Evolutionary conservation across 2,797 vertebrate species (phyloP), one percentile per base, ranked within the genome.

Genomic region (Craterocephalus amniculus): DNA sequence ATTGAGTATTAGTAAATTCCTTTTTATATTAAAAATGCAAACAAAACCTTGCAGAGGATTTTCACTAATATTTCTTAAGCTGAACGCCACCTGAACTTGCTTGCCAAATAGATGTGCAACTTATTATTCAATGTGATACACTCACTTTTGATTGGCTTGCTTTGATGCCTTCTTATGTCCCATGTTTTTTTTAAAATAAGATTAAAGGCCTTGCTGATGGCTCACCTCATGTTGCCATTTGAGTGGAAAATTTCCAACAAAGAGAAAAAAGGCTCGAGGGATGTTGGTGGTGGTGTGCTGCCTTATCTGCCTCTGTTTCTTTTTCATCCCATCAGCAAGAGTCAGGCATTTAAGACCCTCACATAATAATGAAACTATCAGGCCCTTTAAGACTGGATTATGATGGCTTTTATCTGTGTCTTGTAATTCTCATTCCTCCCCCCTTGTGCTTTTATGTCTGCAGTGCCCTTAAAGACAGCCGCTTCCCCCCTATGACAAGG

Each of bases 401-500:
- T 11, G 9, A 11, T 14, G 4, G 24, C 12, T 24, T 1, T 24
- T 65, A 56, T 54, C 31, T 61, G 13, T 51, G 16, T 64, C 36
- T 63, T 68, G 12, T 65, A 68, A 79, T 36, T 10, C 31, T 2
- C 0, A 58, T 73, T 59, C 59, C 56, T 2, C 20, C 20, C 45
- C n/a, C 18, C 74, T 31, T 88, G 63, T 80, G 68, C 57, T 67
- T 73, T 40, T 88, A 11, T 92, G 86, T 87, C 88, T 70, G 54
- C 95, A 99, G 98, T 99, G 98, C 98, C 97, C 98, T 99, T 99
- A 99, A 99, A 97, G 98, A 99, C 95, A 99, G 98, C 95, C 97
- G 98, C 93, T 99, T 99, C 83, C 98, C 98, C 94, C 97, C 98
- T 84, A 97, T 99, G 98, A 99, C 98, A 91, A 97, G 98, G 97